Percentiles rank a stretch among this genome's conserved stretches.
Conservation (phyloP, 2,888 invertebrate species). For the Leptura quadrifasciata region DNA sequence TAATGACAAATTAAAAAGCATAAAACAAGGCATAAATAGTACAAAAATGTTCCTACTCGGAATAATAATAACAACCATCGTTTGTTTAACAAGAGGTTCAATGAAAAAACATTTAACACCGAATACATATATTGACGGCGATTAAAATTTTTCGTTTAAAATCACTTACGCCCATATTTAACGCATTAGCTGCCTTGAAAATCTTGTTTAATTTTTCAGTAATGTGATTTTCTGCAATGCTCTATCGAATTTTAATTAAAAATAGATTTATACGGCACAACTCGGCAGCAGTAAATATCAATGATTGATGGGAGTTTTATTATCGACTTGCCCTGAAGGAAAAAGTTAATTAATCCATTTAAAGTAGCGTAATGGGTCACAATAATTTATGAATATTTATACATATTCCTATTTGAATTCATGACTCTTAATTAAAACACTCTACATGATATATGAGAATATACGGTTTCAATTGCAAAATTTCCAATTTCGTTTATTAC, state of each 20-base stretch:
- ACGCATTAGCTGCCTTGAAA: neutral
- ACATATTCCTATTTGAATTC: slow-evolving; percentile 44
- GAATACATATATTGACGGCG: too few relatives aligned
- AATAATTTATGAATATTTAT: slow-evolving; percentile 45
- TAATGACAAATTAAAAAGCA: too few relatives aligned
- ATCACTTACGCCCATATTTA: neutral
- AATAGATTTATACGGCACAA: slow-evolving; percentile 32
- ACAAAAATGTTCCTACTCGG: neutral
- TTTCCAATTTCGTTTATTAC: slow-evolving; percentile 24
- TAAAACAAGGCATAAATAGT: too few relatives aligned
- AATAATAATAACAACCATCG: too few relatives aligned
- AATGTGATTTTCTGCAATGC: neutral
- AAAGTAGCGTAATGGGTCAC: slow-evolving; percentile 30
- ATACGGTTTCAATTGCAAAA: slow-evolving; percentile 32
- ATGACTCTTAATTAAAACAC: slow-evolving; percentile 52
- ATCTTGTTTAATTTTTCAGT: slow-evolving; percentile 19
- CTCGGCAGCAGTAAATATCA: slow-evolving; percentile 20
- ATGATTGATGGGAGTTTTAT: slow-evolving; percentile 38
- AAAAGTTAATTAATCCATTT: slow-evolving; percentile 42
- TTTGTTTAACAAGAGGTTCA: too few relatives aligned
- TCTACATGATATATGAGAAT: slow-evolving; percentile 48
- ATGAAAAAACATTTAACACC: too few relatives aligned
- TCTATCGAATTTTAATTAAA: slow-evolving; percentile 40
- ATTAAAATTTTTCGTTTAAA: neutral
- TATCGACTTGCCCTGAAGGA: slow-evolving; percentile 25